Conservation (phyloP, 1,140 invertebrate genomes). For the Lasioglossum albipes region DNA sequence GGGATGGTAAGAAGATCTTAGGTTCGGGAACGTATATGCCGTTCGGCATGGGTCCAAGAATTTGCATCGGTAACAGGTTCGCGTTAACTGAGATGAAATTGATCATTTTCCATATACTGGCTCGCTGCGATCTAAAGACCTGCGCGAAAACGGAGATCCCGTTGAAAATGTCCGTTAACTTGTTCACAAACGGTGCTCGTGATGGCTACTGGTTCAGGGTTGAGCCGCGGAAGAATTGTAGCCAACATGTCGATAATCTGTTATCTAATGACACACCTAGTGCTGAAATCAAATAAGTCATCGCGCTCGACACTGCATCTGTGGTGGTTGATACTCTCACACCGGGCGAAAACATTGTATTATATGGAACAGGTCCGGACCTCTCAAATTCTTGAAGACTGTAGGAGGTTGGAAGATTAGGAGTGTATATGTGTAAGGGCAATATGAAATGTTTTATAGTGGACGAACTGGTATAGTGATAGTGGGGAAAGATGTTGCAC, state of each 20-base stretch:
- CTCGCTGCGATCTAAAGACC: constrained; percentile 16
- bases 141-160: constrained; percentile 20
- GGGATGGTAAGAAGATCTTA: constrained; percentile 71
- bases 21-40: constrained; percentile 16
- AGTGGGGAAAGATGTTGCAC: no score
- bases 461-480: no score
- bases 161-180: constrained; percentile 2
- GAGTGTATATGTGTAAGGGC: no score
- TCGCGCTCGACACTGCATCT: background rate
- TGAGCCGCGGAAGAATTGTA: constrained; percentile 23
- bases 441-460: no score
- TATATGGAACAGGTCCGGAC: no score
- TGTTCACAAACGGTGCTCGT: background rate
- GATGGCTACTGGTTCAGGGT: constrained; percentile 48
- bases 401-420: no score
- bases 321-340: no score
- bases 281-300: background rate
- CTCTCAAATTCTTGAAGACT: no score
- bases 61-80: constrained; percentile 72
- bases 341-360: no score
- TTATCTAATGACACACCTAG: background rate
- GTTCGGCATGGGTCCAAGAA: constrained; percentile 51
- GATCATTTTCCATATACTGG: constrained; percentile 35
- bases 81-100: constrained; percentile 44
- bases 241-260: background rate